Evolutionary conservation across 2,888 invertebrate species (phyloP).

Genomic region (Pristionchus mayeri): DNA sequence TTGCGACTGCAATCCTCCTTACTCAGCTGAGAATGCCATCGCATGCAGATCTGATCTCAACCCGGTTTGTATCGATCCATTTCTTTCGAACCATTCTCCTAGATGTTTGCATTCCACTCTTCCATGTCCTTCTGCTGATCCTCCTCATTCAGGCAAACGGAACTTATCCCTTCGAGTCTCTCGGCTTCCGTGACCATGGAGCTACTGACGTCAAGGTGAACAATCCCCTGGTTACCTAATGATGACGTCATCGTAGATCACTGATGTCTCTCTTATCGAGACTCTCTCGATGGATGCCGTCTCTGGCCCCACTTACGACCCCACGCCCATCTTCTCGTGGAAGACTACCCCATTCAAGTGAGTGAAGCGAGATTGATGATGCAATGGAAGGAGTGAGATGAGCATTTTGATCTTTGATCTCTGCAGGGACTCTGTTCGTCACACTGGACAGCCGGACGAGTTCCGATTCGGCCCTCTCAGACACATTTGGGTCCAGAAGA

Average conservation of each 20-base stretch:
- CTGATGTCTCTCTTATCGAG: conserved; percentile 67
- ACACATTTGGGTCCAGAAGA: conserved; percentile 58
- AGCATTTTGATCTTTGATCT: conserved; percentile 11
- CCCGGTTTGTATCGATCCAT: too few species aligned
- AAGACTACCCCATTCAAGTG: conserved; percentile 82
- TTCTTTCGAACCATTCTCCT: too few species aligned
- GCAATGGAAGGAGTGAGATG: neutral
- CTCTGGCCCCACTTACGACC: conserved; percentile 80
- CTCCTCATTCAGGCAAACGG: conserved; percentile 79
- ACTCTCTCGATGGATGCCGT: conserved; percentile 81
- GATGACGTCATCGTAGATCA: conserved; percentile 62
- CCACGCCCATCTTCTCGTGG: conserved; percentile 86
- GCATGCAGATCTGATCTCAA: conserved; percentile 80
- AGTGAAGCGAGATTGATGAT: neutral
- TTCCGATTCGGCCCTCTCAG: conserved; percentile 83
- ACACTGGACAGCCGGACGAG: conserved; percentile 84
- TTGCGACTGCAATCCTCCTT: conserved; percentile 84
- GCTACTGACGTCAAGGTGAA: conserved; percentile 83
- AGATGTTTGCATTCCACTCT: too few species aligned
- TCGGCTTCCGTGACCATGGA: conserved; percentile 83
- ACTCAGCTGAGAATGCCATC: conserved; percentile 84
- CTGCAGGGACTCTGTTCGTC: conserved; percentile 75
- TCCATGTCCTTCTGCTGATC: conserved; percentile 69
- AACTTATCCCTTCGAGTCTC: conserved; percentile 83
- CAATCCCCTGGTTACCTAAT: neutral